Conservation (phyloP, 2,888 invertebrate species). For the Eupithecia insigniata region DNA sequence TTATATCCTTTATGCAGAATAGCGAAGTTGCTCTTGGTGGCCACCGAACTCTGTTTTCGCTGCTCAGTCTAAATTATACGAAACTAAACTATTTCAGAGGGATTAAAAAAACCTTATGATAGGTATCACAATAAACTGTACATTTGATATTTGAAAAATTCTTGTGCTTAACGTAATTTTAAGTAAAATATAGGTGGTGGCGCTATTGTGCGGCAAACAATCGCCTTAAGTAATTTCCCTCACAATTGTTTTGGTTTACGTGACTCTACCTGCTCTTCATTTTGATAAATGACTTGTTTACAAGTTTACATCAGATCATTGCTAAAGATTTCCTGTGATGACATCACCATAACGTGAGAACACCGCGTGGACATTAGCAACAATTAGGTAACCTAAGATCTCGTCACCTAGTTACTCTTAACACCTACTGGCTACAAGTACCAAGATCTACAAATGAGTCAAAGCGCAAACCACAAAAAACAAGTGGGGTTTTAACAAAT, state of each 20-base stretch:
- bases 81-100: no score
- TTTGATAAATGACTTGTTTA: conserved; percentile 35
- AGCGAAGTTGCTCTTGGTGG: no score
- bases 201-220: no score
- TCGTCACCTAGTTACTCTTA: conserved; percentile 37
- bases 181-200: no score
- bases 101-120: no score
- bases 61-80: no score
- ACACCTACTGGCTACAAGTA: conserved; percentile 27
- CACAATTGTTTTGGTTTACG: not conserved
- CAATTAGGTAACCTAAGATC: conserved; percentile 39
- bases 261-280: conserved; percentile 3
- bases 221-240: conserved; percentile 7
- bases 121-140: no score
- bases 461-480: not conserved
- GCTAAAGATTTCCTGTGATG: conserved; percentile 28
- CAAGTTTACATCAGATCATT: conserved; percentile 27
- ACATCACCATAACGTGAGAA: conserved; percentile 35
- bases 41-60: no score
- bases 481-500: not conserved
- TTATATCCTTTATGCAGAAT: no score
- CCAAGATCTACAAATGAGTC: conserved; percentile 18
- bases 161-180: no score
- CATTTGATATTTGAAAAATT: no score
- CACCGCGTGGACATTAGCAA: conserved; percentile 38